Evolutionary conservation across 2,113 vertebrate species (phyloP).

Genomic region (Nipponia nippon): DNA sequence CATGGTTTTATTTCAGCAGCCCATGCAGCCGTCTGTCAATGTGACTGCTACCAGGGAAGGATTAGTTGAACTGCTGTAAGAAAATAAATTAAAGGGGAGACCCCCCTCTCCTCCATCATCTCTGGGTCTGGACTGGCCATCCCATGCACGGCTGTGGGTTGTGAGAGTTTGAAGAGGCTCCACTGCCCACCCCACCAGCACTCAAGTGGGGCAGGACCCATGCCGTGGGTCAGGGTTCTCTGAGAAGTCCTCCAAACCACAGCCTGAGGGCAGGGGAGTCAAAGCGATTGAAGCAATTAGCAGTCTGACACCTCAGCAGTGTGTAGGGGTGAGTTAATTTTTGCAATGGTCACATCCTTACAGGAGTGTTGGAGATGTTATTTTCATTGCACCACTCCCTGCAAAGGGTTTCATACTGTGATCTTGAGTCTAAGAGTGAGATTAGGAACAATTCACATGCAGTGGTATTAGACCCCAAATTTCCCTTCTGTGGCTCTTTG

Average conservation of each 20-base stretch:
- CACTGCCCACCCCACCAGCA: accelerated
- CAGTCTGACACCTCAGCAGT: accelerated
- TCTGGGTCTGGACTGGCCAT: background rate
- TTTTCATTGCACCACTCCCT: background rate
- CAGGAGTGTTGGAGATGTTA: background rate
- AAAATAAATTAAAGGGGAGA: background rate
- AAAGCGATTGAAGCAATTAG: background rate
- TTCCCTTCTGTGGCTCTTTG: background rate
- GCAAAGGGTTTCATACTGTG: background rate
- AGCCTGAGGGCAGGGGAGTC: background rate
- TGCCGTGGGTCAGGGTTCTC: background rate
- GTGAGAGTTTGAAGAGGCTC: background rate
- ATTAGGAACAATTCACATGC: background rate
- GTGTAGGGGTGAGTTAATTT: background rate
- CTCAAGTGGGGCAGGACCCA: background rate
- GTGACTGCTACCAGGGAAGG: background rate
- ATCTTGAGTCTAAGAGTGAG: background rate
- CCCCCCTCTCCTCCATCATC: background rate
- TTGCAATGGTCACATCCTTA: background rate
- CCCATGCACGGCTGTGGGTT: accelerated
- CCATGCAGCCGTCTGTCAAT: background rate
- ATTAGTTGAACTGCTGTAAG: background rate
- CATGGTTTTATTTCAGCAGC: background rate
- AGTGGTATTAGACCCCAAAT: background rate
- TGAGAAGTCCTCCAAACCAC: background rate